These are phyloP conservation scores for Mormoops blainvillei DNA, from an alignment of 2,113 vertebrate species.

Conservation along the genomic window DNA sequence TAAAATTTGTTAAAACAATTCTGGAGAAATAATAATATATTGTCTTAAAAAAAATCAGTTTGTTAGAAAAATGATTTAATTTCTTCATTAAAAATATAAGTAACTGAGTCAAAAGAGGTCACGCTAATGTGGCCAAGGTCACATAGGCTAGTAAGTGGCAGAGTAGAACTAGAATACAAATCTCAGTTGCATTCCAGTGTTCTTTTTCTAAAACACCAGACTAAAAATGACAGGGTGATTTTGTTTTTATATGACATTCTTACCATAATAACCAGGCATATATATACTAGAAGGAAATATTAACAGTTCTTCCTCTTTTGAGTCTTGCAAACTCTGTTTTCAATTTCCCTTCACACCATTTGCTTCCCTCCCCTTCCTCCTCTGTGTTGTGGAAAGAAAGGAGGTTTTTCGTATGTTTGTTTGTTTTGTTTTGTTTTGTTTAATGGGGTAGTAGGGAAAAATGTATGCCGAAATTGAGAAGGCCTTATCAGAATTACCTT, in stretches of 20 bases:
- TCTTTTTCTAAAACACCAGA: background rate
- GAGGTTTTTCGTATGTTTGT: background rate
- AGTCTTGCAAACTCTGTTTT: background rate
- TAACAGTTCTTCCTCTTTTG: background rate
- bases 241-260: background rate
- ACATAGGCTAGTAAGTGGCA: background rate
- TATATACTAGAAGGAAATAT: background rate
- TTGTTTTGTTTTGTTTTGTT: background rate
- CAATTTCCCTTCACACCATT: background rate
- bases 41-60: conserved; percentile 10
- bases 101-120: background rate
- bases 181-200: background rate
- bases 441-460: background rate
- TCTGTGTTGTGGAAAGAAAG: background rate
- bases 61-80: conserved; percentile 3
- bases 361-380: background rate
- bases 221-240: background rate
- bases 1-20: background rate
- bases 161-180: background rate
- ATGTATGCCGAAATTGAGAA: background rate
- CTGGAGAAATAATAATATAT: conserved; percentile 5
- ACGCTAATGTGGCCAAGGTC: background rate
- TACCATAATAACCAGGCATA: background rate
- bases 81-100: conserved; percentile 4
- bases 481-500: background rate